A percentile compares a stretch with the other conserved stretches of the same genome.
Evolutionary conservation across 2,113 vertebrate genomes (phyloP).

Genomic region (Pantherophis guttatus): DNA sequence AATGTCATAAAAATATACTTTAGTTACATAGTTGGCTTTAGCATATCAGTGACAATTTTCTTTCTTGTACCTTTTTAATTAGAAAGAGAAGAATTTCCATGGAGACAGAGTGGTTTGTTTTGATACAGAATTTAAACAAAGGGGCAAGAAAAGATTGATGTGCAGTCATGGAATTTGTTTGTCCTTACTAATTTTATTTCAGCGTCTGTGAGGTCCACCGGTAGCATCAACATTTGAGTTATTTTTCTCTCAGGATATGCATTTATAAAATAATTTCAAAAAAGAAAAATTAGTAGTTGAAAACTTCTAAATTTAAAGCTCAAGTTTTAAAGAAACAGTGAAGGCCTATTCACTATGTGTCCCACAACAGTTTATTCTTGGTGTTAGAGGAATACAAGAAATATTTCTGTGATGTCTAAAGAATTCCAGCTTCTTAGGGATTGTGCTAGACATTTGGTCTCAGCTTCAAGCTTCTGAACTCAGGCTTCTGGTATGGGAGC

Average conservation of each 20-base stretch:
- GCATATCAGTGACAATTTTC: conserved; percentile 3
- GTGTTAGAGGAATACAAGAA: not conserved
- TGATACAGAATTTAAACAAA: conserved; percentile 20
- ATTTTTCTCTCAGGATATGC: not conserved
- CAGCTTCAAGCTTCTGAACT: not conserved
- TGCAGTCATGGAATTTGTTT: not conserved
- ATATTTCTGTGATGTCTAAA: not conserved
- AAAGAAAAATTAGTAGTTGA: not conserved
- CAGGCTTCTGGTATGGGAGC: not conserved
- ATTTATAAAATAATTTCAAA: not conserved
- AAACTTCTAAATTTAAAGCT: not conserved
- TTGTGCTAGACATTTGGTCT: not conserved
- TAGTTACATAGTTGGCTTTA: conserved; percentile 47
- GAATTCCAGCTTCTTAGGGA: not conserved
- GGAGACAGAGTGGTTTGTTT: conserved; percentile 25
- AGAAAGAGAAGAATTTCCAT: conserved; percentile 27
- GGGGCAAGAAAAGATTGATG: conserved; percentile 3
- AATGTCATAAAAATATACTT: conserved; percentile 14
- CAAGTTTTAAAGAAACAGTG: not conserved
- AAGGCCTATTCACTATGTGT: no score
- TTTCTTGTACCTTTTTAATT: conserved; percentile 8
- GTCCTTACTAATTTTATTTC: not conserved
- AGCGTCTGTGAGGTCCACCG: not conserved
- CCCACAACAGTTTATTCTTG: not conserved
- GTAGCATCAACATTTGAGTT: not conserved